Conservation (phyloP, 2,113 vertebrate species). For the Rana temporaria region DNA sequence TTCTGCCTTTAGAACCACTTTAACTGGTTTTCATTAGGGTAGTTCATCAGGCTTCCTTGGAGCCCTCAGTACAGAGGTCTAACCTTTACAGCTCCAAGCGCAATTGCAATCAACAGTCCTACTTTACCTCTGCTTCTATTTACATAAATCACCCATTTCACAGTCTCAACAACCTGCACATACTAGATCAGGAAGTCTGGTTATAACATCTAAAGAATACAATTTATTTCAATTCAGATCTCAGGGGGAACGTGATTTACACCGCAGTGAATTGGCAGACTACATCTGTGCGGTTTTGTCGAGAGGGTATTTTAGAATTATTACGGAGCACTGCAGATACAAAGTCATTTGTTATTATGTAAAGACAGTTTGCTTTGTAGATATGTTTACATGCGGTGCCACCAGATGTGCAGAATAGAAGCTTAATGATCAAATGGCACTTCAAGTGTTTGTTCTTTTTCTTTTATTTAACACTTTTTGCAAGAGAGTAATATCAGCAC, state of each 20-base stretch:
- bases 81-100: too few relatives aligned
- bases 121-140: too few relatives aligned
- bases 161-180: too few relatives aligned
- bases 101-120: too few relatives aligned
- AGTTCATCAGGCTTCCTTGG: too few relatives aligned
- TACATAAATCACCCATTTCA: too few relatives aligned
- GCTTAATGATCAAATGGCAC: background rate
- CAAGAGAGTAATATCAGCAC: conserved; percentile 3
- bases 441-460: background rate
- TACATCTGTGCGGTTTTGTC: background rate
- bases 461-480: conserved; percentile 9
- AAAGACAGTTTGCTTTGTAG: conserved; percentile 13
- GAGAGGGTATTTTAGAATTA: conserved; percentile 11
- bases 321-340: background rate
- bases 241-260: background rate
- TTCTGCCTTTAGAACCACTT: too few relatives aligned
- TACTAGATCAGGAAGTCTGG: too few relatives aligned
- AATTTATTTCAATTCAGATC: background rate
- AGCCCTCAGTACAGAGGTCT: too few relatives aligned
- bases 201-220: background rate
- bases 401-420: conserved; percentile 24
- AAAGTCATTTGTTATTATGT: background rate
- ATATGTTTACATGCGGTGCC: background rate
- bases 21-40: too few relatives aligned
- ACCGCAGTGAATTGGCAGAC: background rate